Evolutionary conservation across 1,140 invertebrate species (phyloP).

Genomic region (Calosoma granatense): DNA sequence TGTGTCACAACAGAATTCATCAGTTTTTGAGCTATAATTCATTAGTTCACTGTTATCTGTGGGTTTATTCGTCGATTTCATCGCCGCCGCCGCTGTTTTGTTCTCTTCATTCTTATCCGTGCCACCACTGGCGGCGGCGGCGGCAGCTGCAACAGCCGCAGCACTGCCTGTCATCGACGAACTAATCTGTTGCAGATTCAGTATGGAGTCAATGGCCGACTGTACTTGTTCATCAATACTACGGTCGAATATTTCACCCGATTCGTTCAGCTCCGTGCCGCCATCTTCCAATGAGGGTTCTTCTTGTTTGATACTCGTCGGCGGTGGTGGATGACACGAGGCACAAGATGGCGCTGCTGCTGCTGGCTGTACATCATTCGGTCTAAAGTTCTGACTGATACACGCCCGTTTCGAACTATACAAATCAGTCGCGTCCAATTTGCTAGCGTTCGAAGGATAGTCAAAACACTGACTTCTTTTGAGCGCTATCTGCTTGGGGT

Average conservation of each 20-base stretch:
- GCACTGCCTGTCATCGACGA: constrained; percentile 13
- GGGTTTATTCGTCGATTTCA: neutral
- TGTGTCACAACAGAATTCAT: neutral
- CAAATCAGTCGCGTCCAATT: neutral
- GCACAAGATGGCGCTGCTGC: neutral
- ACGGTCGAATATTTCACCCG: constrained; percentile 41
- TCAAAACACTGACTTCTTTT: constrained; percentile 15
- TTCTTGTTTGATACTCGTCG: neutral
- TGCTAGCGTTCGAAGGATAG: neutral
- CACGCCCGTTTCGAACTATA: neutral
- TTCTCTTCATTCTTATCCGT: neutral
- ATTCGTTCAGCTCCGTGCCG: constrained; percentile 22
- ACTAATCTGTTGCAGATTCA: constrained; percentile 50
- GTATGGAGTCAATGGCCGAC: constrained; percentile 66
- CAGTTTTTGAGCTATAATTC: neutral
- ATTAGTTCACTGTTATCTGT: neutral
- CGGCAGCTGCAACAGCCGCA: neutral
- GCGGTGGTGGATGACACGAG: neutral
- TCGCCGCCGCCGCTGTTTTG: neutral
- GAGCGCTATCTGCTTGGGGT: neutral
- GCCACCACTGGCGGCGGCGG: neutral
- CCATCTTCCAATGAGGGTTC: neutral
- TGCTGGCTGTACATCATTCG: neutral
- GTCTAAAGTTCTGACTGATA: neutral
- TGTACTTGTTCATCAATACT: constrained; percentile 66